Percentiles rank a stretch among this genome's conserved stretches.
These are phyloP conservation scores for Halesus radiatus DNA, from an alignment of 1,140 invertebrate genomes.

Conservation along the genomic window DNA sequence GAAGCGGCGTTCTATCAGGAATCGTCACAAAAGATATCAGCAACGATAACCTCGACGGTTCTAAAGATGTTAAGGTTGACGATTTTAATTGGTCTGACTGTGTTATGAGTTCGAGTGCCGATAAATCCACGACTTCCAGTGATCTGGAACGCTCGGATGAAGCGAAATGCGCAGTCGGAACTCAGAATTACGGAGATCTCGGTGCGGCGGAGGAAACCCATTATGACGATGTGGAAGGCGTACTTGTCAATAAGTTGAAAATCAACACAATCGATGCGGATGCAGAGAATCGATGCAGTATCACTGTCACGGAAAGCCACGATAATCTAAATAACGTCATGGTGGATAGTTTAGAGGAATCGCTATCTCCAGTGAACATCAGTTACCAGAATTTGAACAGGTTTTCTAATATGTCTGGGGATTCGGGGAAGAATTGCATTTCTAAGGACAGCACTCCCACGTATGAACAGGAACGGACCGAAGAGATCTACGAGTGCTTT, in stretches of 20 bases:
- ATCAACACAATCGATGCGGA: conserved; percentile 3
- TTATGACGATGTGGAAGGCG: conserved; percentile 35
- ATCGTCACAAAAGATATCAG: conserved; percentile 46
- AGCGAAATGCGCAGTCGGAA: neutral
- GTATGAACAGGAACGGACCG: conserved; percentile 68
- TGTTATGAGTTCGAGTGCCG: conserved; percentile 10
- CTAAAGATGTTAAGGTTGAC: conserved; percentile 1
- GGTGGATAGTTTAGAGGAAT: conserved; percentile 50
- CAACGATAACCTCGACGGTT: conserved; percentile 49
- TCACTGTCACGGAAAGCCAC: conserved; percentile 51
- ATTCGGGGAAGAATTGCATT: conserved; percentile 62
- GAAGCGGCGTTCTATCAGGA: conserved; percentile 35
- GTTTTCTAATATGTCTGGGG: conserved; percentile 64
- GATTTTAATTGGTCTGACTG: conserved; percentile 16
- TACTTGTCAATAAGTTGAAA: neutral
- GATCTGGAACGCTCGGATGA: neutral
- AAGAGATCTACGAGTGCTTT: conserved; percentile 68
- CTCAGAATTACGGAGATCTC: conserved; percentile 10
- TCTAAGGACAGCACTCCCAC: conserved; percentile 72
- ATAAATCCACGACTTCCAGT: conserved; percentile 17
- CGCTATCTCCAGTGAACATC: conserved; percentile 63
- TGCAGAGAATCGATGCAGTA: conserved; percentile 42
- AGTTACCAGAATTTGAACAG: conserved; percentile 69
- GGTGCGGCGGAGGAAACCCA: conserved; percentile 2
- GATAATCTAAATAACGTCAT: conserved; percentile 48